Percentiles rank a stretch among this genome's conserved stretches.
phyloP scores from a whole-genome alignment of 2,888 invertebrate species.

The Vannuccia rotundouncinata region DNA sequence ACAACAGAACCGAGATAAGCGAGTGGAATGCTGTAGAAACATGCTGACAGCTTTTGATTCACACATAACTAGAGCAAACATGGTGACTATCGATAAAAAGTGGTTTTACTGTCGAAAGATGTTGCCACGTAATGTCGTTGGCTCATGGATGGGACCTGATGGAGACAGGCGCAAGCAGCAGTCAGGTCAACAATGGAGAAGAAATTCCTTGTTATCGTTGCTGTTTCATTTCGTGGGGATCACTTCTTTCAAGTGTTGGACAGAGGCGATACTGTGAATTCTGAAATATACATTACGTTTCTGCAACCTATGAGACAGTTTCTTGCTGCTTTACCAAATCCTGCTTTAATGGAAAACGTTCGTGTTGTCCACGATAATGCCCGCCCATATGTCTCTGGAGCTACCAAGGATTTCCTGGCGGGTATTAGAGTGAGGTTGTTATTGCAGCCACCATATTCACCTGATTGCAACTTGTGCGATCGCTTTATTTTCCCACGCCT shows the following conservation, averaged over 20 bases:
- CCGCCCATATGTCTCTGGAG: neutral
- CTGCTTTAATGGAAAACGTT: neutral
- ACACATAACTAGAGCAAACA: conserved; percentile 11
- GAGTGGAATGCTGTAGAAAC: conserved; percentile 28
- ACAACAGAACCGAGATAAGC: conserved; percentile 29
- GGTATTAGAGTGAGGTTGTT: conserved; percentile 15
- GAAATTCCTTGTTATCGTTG: neutral
- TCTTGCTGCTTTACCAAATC: neutral
- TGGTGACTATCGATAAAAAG: neutral
- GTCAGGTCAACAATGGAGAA: conserved; percentile 5
- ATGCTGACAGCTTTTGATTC: neutral
- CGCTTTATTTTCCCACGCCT: neutral
- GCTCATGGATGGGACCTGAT: conserved; percentile 2
- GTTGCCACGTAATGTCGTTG: conserved; percentile 12
- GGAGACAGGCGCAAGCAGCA: conserved; percentile 13
- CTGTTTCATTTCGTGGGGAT: neutral
- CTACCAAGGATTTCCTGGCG: neutral
- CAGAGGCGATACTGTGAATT: neutral
- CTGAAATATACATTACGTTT: neutral
- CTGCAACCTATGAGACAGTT: neutral
- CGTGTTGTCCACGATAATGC: neutral
- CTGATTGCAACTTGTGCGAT: neutral
- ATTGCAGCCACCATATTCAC: conserved; percentile 13
- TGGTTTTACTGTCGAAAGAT: conserved; percentile 11
- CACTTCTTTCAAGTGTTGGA: neutral